Base-by-base conservation (phyloP, 2,797 vertebrate species). In the Myotis vivesi region DNA sequence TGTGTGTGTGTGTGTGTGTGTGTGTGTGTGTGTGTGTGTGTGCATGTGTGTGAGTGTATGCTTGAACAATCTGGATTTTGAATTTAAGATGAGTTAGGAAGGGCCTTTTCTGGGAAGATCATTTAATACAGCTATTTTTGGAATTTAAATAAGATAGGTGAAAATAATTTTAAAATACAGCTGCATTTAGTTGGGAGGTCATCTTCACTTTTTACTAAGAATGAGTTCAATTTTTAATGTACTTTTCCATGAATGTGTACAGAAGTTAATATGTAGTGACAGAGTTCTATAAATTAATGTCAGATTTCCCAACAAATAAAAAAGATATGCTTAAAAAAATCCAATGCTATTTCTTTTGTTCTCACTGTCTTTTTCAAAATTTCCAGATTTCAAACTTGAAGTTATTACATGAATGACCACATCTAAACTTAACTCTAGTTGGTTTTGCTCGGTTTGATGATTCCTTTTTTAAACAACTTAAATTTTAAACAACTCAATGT, bases 361-460 rank as follows among this genome's bases (percentile, higher is more conserved):
- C n/a, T 66, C 76, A 87, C 10, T 15, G 15, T 57, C 75, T 71
- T 84, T 84, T 87, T 81, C 10, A 89, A 86, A 77, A 53, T 30
- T 87, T 69, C 59, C 38, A n/a, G 15, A 89, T 72, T 87, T 89
- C 22, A 91, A 89, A 93, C n/a, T 28, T 44, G 9, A 75, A 73
- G 25, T 77, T 57, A 86, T 38, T 85, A 80, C 16, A n/a, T 73
- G 16, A 57, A 53, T 55, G 46, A 28, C 19, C 10, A 59, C 30
- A 69, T 55, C 19, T 25, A 81, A 89, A 76, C 55, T 81, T 76
- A 49, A 62, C 9, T 71, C 33, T 28, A 44, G 36, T 36, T 64
- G 6, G 5, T 57, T 62, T 77, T 75, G 15, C 10, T 55, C 44
- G 8, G 28, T 38, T 90, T 44, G 49, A 73, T 77, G 55, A 89